phyloP scores from a whole-genome alignment of 1,140 invertebrate genomes.

The Orius laevigatus region DNA sequence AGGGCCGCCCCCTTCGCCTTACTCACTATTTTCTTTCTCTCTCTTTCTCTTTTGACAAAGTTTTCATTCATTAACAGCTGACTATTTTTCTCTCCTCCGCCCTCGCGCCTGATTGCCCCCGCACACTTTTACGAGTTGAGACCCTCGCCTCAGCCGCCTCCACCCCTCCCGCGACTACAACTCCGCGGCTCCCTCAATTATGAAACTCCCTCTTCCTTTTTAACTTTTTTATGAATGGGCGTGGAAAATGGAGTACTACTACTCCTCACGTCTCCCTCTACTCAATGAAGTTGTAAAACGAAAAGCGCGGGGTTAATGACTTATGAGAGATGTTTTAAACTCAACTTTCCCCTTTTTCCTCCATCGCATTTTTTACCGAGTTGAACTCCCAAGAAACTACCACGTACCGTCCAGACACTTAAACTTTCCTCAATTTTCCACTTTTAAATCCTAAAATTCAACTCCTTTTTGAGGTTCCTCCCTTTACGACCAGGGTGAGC shows the following conservation, averaged over 20 bases:
- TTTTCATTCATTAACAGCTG: slow-evolving; percentile 12
- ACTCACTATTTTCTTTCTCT: slow-evolving; percentile 2
- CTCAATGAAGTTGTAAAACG: neutral
- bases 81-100: slow-evolving; percentile 6
- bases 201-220: slow-evolving; percentile 4
- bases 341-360: no score
- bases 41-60: slow-evolving; percentile 10
- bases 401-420: no score
- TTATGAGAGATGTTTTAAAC: no score
- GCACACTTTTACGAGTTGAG: slow-evolving; percentile 10
- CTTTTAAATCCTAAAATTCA: no score
- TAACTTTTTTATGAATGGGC: no score
- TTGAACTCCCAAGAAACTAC: no score
- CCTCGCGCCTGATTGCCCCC: slow-evolving; percentile 1
- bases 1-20: neutral
- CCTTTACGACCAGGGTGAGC: no score
- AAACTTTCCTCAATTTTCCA: no score
- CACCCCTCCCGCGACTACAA: neutral
- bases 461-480: no score
- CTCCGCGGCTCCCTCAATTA: slow-evolving; percentile 6
- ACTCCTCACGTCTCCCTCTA: neutral
- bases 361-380: no score
- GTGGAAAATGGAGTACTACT: no score
- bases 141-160: neutral
- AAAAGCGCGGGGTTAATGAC: no score